Conservation (phyloP, 2,888 invertebrate species). For the Diogma glabrata region DNA sequence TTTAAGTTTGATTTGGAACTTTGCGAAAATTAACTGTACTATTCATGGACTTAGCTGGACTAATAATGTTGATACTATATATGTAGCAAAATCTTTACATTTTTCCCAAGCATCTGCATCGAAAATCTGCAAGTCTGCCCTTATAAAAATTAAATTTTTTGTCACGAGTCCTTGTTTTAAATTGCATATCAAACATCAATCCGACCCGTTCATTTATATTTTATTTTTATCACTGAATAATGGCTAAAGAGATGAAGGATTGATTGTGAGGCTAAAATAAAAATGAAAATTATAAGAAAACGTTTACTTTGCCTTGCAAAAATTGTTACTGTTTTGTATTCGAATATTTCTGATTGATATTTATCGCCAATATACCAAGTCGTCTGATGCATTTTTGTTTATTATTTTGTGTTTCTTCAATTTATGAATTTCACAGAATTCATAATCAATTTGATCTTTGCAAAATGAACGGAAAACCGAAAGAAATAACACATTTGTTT, state of each 20-base stretch:
- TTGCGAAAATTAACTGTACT: too few relatives aligned
- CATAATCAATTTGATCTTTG: slow-evolving; percentile 9
- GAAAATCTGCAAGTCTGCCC: too few relatives aligned
- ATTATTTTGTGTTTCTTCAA: slow-evolving; percentile 8
- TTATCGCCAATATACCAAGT: slow-evolving; percentile 8
- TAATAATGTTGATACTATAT: too few relatives aligned
- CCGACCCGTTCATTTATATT: slow-evolving; percentile 28
- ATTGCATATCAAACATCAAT: too few relatives aligned
- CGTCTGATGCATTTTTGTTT: slow-evolving; percentile 2
- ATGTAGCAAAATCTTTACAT: too few relatives aligned
- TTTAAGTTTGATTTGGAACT: too few relatives aligned
- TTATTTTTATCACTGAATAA: slow-evolving; percentile 10
- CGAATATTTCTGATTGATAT: slow-evolving; percentile 4
- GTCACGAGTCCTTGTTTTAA: too few relatives aligned
- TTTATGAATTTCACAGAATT: slow-evolving; percentile 8
- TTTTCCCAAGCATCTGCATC: too few relatives aligned
- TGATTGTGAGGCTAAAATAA: slow-evolving; percentile 6
- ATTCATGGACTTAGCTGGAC: too few relatives aligned
- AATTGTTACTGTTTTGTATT: not conserved
- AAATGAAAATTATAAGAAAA: slow-evolving; percentile 5
- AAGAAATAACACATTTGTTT: too few relatives aligned
- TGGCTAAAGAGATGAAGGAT: slow-evolving; percentile 10
- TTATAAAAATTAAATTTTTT: too few relatives aligned
- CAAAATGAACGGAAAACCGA: too few relatives aligned
- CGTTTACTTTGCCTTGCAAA: slow-evolving; percentile 2